These are phyloP conservation scores for Aphelenchoides besseyi DNA, from an alignment of 1,140 invertebrate genomes.

Conservation along the genomic window DNA sequence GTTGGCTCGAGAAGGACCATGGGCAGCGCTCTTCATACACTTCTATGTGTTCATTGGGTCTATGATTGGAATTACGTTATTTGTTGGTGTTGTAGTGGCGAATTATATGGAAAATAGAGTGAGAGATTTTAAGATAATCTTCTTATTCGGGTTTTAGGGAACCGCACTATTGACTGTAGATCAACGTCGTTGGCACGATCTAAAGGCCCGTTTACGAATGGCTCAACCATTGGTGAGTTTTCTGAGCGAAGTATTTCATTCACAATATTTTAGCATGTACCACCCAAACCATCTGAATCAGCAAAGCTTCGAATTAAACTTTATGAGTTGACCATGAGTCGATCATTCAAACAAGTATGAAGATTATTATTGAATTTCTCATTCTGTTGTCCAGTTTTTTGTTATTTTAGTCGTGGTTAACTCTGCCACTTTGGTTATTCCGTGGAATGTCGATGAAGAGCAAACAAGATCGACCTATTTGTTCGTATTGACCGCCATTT, in stretches of 20 bases:
- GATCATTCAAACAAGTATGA: constrained; percentile 78
- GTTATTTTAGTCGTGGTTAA: constrained; percentile 54
- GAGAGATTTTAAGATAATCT: background rate
- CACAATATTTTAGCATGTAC: too few relatives aligned
- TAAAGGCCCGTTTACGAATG: constrained; percentile 97
- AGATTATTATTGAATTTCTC: constrained; percentile 30
- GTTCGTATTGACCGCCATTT: constrained; percentile 75
- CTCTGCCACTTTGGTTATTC: constrained; percentile 58
- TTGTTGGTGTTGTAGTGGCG: constrained; percentile 93
- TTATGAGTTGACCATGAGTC: constrained; percentile 95
- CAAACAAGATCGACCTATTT: constrained; percentile 63
- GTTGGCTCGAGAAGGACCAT: constrained; percentile 82
- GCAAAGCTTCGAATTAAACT: constrained; percentile 79
- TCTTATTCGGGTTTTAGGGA: constrained; percentile 68
- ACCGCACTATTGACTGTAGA: constrained; percentile 96
- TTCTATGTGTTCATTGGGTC: constrained; percentile 98
- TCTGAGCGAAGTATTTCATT: too few relatives aligned
- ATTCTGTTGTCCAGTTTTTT: constrained; percentile 48
- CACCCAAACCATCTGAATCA: constrained; percentile 75
- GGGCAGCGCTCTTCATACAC: constrained; percentile 87
- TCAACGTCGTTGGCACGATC: constrained; percentile 96
- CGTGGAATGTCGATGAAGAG: constrained; percentile 67
- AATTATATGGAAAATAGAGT: constrained; percentile 98
- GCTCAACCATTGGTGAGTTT: constrained; percentile 97
- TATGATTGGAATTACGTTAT: constrained; percentile 97